Conservation (phyloP, 2,113 vertebrate genomes). For the Holacanthus passer region DNA sequence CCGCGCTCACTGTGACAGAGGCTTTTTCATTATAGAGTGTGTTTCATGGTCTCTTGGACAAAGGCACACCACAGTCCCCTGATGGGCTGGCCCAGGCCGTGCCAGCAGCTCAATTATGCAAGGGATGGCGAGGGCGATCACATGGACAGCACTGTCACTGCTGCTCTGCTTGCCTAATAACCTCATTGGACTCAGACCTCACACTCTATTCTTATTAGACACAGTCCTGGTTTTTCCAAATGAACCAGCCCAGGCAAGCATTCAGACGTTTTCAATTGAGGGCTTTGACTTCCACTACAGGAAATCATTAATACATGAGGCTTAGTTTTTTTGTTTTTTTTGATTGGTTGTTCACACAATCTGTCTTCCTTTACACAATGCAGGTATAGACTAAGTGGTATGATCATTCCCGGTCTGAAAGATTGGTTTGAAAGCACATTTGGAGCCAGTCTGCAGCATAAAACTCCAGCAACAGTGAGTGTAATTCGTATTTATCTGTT, state of each 20-base stretch:
- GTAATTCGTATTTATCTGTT: constrained; percentile 18
- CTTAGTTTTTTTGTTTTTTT: neutral
- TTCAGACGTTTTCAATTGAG: constrained; percentile 34
- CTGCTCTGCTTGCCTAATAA: constrained; percentile 58
- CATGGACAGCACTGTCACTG: constrained; percentile 44
- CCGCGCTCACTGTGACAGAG: constrained; percentile 42
- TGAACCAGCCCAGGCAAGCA: constrained; percentile 34
- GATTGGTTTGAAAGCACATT: constrained; percentile 95
- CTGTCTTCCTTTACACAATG: constrained; percentile 16
- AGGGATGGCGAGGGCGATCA: constrained; percentile 43
- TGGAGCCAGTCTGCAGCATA: constrained; percentile 93
- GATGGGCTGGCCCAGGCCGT: constrained; percentile 57
- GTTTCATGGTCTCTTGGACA: constrained; percentile 65
- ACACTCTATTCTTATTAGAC: constrained; percentile 52
- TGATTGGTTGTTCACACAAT: neutral
- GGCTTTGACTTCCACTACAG: constrained; percentile 1
- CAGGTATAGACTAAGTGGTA: constrained; percentile 95
- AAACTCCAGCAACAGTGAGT: constrained; percentile 93
- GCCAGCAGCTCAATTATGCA: constrained; percentile 69
- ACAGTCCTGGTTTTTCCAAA: constrained; percentile 45
- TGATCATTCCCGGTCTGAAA: constrained; percentile 92
- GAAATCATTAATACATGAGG: neutral
- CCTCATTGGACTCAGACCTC: constrained; percentile 38
- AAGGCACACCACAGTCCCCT: constrained; percentile 55
- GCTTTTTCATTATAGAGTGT: constrained; percentile 60